Conservation (phyloP, 2,888 invertebrate genomes). For the Operophtera brumata region DNA sequence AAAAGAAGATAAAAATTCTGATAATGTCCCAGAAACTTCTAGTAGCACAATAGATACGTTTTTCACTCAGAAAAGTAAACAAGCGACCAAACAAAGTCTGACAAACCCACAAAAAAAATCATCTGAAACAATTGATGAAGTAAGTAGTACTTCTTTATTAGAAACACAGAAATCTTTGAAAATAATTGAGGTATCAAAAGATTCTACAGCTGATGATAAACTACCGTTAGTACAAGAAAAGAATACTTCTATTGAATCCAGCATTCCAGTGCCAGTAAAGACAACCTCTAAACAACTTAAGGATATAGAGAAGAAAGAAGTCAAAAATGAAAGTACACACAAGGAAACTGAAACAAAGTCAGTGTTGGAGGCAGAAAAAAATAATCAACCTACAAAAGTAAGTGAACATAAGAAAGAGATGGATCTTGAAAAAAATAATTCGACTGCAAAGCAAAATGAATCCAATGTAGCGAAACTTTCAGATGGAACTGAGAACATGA, state of each 20-base stretch:
- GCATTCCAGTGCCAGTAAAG: background rate
- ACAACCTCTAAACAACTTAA: background rate
- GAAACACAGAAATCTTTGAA: background rate
- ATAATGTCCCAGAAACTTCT: no score
- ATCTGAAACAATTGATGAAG: background rate
- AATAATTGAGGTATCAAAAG: background rate
- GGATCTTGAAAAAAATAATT: background rate
- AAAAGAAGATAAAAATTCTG: slow-evolving; percentile 3
- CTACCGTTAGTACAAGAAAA: background rate
- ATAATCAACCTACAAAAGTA: background rate
- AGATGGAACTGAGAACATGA: slow-evolving; percentile 1
- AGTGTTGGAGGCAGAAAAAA: background rate
- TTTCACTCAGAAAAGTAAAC: no score
- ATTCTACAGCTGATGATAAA: background rate
- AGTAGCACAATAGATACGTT: no score
- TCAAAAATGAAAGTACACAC: background rate
- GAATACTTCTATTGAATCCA: background rate
- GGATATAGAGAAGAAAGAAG: slow-evolving; percentile 1
- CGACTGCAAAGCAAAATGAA: background rate
- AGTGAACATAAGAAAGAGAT: background rate
- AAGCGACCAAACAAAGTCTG: no score
- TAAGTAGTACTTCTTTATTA: background rate
- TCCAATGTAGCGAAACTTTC: background rate
- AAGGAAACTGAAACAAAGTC: background rate
- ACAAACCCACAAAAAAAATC: slow-evolving; percentile 5